Evolutionary conservation across 1,140 invertebrate species (phyloP).

Genomic region (Probaryconus sp.): DNA sequence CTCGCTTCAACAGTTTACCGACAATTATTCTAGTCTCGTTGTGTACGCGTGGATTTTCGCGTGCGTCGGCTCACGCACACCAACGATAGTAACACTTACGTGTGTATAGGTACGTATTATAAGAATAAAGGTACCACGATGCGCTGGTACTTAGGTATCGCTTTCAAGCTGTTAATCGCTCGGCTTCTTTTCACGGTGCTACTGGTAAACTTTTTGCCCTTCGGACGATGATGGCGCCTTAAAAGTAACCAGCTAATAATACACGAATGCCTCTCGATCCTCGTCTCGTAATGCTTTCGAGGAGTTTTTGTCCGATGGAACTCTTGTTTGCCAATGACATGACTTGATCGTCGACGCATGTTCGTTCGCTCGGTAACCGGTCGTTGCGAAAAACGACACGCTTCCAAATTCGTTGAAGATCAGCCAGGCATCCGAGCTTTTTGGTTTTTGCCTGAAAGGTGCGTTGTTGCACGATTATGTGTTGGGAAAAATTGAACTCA

Average conservation of each 20-base stretch:
- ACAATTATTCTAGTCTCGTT: conserved; percentile 65
- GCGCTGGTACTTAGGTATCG: conserved; percentile 21
- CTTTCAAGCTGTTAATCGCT: conserved; percentile 70
- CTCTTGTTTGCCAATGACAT: conserved; percentile 25
- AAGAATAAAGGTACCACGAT: conserved; percentile 17
- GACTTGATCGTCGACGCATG: conserved; percentile 25
- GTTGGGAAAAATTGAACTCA: conserved; percentile 27
- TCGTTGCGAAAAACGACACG: conserved; percentile 20
- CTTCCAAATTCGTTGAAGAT: conserved; percentile 45
- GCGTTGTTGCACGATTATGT: conserved; percentile 12
- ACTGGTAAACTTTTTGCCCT: conserved; percentile 61
- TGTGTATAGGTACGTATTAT: background rate
- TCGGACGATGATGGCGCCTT: conserved; percentile 64
- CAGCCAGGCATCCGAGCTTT: conserved; percentile 23
- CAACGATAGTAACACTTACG: background rate
- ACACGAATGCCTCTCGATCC: conserved; percentile 55
- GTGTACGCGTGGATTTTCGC: conserved; percentile 36
- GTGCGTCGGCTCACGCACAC: conserved; percentile 8
- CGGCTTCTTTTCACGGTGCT: conserved; percentile 66
- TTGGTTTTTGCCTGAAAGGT: conserved; percentile 12
- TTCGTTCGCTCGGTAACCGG: conserved; percentile 14
- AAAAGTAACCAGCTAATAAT: conserved; percentile 69
- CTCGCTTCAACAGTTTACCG: conserved; percentile 67
- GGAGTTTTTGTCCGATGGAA: conserved; percentile 13
- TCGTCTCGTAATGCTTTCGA: conserved; percentile 38